These are phyloP conservation scores for Falcunculus frontatus DNA, from an alignment of 2,113 vertebrate genomes.

Conservation along the genomic window DNA sequence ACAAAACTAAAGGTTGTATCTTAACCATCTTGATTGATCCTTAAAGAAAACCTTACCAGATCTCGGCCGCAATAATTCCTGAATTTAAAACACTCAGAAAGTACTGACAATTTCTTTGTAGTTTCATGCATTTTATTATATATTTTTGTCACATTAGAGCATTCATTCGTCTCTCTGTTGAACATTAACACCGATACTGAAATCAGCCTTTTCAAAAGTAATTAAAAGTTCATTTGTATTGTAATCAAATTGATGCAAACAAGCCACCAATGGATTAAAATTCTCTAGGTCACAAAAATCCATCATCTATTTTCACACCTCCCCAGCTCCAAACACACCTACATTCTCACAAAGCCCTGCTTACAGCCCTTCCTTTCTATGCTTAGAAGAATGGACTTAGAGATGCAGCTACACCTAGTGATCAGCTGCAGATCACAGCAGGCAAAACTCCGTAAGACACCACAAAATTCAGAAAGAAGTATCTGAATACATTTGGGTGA, in stretches of 20 bases:
- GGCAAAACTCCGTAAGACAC: neutral
- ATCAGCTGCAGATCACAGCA: slow-evolving; percentile 61
- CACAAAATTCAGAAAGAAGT: neutral
- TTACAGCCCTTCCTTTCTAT: neutral
- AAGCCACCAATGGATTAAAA: neutral
- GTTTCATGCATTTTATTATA: neutral
- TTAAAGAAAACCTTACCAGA: neutral
- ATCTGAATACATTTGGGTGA: neutral
- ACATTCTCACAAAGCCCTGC: neutral
- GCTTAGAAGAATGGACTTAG: slow-evolving; percentile 49
- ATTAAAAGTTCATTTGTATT: neutral
- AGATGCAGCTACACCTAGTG: slow-evolving; percentile 77
- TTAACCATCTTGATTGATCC: neutral
- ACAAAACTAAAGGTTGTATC: neutral
- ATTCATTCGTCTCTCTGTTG: neutral
- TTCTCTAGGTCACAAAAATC: neutral
- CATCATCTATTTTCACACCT: neutral
- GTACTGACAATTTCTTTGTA: neutral
- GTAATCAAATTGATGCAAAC: neutral
- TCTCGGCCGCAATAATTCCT: neutral
- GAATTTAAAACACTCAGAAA: neutral
- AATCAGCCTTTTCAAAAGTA: neutral
- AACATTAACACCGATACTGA: neutral
- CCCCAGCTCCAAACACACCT: neutral
- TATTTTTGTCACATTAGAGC: neutral